Conservation (phyloP, 2,888 invertebrate species). For the Eupsilia transversa region DNA sequence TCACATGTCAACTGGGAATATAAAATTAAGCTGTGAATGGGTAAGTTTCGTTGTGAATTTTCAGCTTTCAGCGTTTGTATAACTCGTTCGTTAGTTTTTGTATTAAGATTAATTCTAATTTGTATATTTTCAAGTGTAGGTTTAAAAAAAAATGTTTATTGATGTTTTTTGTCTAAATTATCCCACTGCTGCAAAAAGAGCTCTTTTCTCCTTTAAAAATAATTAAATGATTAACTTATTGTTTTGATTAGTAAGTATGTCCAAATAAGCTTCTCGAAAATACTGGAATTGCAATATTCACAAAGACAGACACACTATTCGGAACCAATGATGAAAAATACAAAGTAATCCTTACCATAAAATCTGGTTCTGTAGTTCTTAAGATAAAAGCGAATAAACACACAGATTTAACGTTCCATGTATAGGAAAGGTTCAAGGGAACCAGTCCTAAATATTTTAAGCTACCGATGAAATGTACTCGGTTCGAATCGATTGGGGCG, state of each 20-base stretch:
- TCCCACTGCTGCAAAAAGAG: too few relatives aligned
- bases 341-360: slow-evolving; percentile 26
- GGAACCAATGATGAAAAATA: background rate
- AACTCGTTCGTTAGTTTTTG: background rate
- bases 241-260: background rate
- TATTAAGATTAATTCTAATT: background rate
- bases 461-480: slow-evolving; percentile 56
- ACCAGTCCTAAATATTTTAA: slow-evolving; percentile 59
- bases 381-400: slow-evolving; percentile 58
- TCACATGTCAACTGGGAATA: slow-evolving; percentile 20
- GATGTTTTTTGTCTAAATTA: background rate
- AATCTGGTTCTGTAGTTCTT: slow-evolving; percentile 44
- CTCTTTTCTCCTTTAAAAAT: background rate
- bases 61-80: background rate
- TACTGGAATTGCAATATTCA: background rate
- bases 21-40: slow-evolving; percentile 26
- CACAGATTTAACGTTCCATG: slow-evolving; percentile 53
- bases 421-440: slow-evolving; percentile 47
- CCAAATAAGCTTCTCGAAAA: background rate
- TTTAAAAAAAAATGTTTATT: background rate
- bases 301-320: too few relatives aligned
- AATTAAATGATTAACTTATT: background rate
- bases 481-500: slow-evolving; percentile 49
- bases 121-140: background rate
- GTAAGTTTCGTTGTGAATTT: background rate